Percentiles rank a stretch among this genome's conserved stretches.
Conservation (phyloP, 2,888 invertebrate genomes). For the Sphaeridia pumilis region DNA sequence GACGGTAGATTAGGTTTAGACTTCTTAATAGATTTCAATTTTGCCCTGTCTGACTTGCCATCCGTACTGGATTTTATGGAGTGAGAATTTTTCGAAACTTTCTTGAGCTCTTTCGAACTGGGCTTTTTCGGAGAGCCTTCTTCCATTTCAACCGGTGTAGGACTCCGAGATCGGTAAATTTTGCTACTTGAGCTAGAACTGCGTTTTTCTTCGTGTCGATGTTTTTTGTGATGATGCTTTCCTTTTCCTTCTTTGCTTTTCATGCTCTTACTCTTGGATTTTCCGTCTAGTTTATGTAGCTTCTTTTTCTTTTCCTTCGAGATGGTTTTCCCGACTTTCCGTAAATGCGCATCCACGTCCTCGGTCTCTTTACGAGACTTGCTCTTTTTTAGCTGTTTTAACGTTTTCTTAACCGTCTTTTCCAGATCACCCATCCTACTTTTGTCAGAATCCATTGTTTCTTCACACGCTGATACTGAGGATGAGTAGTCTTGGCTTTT, state of each 20-base stretch:
- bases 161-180: slow-evolving; percentile 10
- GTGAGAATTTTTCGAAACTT: no score
- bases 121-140: no score
- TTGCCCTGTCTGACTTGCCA: no score
- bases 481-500: slow-evolving; percentile 24
- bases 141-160: no score
- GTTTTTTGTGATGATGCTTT: slow-evolving; percentile 10
- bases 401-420: not conserved
- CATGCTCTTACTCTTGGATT: not conserved
- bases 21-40: no score
- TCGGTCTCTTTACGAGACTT: slow-evolving; percentile 7
- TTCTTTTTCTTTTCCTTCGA: slow-evolving; percentile 4
- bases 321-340: not conserved
- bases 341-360: not conserved
- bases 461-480: slow-evolving; percentile 2
- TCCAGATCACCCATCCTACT: not conserved
- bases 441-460: not conserved
- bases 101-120: no score
- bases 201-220: slow-evolving; percentile 7
- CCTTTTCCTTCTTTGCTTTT: slow-evolving; percentile 7
- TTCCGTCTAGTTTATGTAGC: not conserved
- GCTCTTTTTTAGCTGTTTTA: slow-evolving; percentile 15
- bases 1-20: no score
- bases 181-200: not conserved
- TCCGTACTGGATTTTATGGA: no score